phyloP scores from a whole-genome alignment of 2,888 invertebrate species.

The Rhodophaea formosa region DNA sequence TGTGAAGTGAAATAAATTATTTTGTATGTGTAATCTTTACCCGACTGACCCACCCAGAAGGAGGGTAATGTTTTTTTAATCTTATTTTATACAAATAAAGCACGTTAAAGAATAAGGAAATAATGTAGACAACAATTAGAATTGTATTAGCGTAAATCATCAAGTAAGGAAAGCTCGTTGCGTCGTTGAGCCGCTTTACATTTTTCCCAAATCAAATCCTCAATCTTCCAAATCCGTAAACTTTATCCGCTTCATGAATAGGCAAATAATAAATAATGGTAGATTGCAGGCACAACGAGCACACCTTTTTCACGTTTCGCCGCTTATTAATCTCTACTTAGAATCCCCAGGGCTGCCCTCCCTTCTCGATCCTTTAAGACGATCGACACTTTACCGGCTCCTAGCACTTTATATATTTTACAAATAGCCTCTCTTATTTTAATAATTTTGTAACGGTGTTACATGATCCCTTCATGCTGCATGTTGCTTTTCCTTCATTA shows the following conservation, averaged over 20 bases:
- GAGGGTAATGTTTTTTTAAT: no score
- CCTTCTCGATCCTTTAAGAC: slow-evolving; percentile 17
- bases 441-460: slow-evolving; percentile 24
- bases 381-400: slow-evolving; percentile 22
- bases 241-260: slow-evolving; percentile 21
- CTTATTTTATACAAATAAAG: no score
- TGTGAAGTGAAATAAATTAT: no score
- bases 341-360: slow-evolving; percentile 15
- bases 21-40: no score
- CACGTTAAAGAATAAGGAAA: background rate
- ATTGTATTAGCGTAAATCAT: slow-evolving; percentile 32
- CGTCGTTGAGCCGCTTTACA: slow-evolving; percentile 24
- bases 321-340: slow-evolving; percentile 23
- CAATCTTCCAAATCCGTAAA: slow-evolving; percentile 8
- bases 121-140: slow-evolving; percentile 27
- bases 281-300: slow-evolving; percentile 9
- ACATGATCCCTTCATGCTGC: no score
- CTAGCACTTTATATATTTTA: slow-evolving; percentile 23
- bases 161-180: slow-evolving; percentile 34
- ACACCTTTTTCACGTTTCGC: slow-evolving; percentile 20
- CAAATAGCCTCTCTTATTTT: slow-evolving; percentile 30
- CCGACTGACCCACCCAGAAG: no score
- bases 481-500: no score
- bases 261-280: slow-evolving; percentile 23
- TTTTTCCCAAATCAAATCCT: slow-evolving; percentile 31